Conservation (phyloP, 2,888 invertebrate species). For the Platycnemis pennipes region DNA sequence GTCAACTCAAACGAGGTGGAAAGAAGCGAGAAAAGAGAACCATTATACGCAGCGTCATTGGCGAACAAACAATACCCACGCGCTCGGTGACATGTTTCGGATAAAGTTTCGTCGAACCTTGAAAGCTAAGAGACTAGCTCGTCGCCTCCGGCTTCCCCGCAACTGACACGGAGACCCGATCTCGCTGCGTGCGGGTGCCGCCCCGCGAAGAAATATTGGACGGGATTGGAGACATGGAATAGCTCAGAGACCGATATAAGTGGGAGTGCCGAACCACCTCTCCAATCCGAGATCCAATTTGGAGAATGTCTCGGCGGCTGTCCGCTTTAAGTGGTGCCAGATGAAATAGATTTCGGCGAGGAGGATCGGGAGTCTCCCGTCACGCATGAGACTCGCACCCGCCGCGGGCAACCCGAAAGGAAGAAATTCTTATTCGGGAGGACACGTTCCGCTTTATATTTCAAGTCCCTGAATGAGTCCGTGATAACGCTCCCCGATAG, state of each 20-base stretch:
- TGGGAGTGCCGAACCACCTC: neutral
- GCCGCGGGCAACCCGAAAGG: neutral
- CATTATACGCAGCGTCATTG: too few relatives aligned
- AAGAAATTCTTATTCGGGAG: neutral
- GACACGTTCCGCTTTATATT: neutral
- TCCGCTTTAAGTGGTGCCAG: neutral
- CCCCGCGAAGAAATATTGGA: neutral
- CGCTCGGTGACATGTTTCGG: neutral
- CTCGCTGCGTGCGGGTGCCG: neutral
- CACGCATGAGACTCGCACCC: neutral
- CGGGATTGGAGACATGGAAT: constrained; percentile 21
- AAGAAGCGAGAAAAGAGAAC: too few relatives aligned
- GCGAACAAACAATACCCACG: neutral
- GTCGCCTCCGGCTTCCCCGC: neutral
- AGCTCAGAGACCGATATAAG: neutral
- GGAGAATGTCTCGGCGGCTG: neutral
- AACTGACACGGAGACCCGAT: neutral
- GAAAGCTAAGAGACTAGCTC: neutral
- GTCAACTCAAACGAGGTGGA: too few relatives aligned
- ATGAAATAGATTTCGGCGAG: neutral
- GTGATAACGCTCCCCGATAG: neutral
- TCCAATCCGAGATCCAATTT: neutral
- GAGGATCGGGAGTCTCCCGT: neutral
- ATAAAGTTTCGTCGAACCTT: neutral
- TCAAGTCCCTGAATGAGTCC: neutral